These are phyloP conservation scores for Pogonognathellus flavescens DNA, from an alignment of 1,140 invertebrate species.

Conservation along the genomic window DNA sequence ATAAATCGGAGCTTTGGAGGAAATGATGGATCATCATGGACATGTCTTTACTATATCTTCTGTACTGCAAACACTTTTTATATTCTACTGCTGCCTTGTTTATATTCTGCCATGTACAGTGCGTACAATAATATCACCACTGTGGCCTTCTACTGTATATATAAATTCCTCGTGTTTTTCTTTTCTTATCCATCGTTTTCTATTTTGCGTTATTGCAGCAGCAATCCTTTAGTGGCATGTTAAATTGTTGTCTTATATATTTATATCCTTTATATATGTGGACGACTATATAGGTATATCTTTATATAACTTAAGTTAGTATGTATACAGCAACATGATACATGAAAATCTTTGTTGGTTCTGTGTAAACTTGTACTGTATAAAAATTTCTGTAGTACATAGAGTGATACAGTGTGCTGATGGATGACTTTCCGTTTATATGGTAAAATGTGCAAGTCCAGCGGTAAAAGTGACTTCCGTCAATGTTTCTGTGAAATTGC, in stretches of 20 bases:
- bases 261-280: too few relatives aligned
- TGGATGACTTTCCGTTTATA: too few relatives aligned
- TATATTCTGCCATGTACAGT: not conserved
- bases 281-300: too few relatives aligned
- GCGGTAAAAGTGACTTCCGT: too few relatives aligned
- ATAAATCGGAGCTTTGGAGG: conserved; percentile 51
- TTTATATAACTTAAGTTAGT: too few relatives aligned
- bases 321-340: too few relatives aligned
- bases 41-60: not conserved
- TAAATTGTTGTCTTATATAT: too few relatives aligned
- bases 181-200: conserved; percentile 13
- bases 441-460: too few relatives aligned
- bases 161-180: not conserved
- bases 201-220: not conserved
- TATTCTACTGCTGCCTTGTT: not conserved
- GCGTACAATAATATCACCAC: not conserved
- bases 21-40: conserved; percentile 54
- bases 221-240: too few relatives aligned
- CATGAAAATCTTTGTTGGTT: too few relatives aligned
- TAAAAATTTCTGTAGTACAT: not conserved
- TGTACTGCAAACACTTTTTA: not conserved
- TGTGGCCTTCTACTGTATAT: not conserved
- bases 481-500: too few relatives aligned
- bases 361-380: too few relatives aligned
- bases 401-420: not conserved